Percentiles rank a stretch among this genome's conserved stretches.
These are phyloP conservation scores for Allacma fusca DNA, from an alignment of 2,888 invertebrate genomes.

Conservation along the genomic window DNA sequence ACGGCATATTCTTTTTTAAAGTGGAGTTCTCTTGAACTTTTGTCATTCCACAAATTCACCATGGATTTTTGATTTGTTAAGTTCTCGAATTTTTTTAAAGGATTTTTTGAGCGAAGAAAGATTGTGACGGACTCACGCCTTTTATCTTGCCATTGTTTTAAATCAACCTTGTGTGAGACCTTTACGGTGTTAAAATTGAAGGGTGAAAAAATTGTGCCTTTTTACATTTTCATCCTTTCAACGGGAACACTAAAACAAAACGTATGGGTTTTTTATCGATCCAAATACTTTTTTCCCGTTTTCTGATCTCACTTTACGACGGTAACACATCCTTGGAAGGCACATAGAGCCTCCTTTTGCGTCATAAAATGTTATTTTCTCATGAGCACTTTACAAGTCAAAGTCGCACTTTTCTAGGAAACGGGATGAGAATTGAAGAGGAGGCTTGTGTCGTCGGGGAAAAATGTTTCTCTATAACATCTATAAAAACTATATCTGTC, in stretches of 20 bases:
- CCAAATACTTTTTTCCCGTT: neutral
- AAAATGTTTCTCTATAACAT: neutral
- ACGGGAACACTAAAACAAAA: neutral
- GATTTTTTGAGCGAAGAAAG: no score
- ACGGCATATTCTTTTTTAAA: no score
- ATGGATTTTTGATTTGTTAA: no score
- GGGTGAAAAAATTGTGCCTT: neutral
- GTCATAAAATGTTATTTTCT: constrained; percentile 26
- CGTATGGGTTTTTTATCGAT: constrained; percentile 1
- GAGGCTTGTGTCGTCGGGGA: neutral
- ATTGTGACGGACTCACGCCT: no score
- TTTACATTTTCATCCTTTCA: neutral
- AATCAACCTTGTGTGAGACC: no score
- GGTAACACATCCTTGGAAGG: neutral
- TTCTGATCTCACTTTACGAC: neutral
- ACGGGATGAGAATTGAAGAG: neutral
- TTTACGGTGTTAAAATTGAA: no score
- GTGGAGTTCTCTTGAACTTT: no score
- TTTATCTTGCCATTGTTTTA: no score
- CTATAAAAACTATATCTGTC: no score
- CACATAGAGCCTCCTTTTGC: neutral
- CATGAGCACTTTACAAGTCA: constrained; percentile 10
- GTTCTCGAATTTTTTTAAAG: no score
- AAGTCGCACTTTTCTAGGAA: constrained; percentile 8
- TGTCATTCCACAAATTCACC: no score